Conservation (phyloP, 2,888 invertebrate species). For the Rhagonycha fulva region DNA sequence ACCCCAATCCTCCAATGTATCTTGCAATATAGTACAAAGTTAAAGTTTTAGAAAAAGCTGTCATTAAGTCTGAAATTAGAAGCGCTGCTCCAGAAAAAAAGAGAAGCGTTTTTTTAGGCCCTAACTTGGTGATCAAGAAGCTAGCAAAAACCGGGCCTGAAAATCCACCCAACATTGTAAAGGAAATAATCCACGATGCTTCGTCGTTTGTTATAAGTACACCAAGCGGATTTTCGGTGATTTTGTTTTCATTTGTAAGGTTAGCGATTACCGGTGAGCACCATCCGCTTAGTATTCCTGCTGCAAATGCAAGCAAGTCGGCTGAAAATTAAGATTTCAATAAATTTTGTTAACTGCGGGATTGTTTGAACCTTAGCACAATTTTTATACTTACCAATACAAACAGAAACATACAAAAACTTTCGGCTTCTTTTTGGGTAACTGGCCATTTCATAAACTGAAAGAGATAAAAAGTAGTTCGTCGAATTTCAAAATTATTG, state of each 20-base stretch:
- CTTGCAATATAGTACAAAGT: too few relatives aligned
- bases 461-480: too few relatives aligned
- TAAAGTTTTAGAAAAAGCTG: too few relatives aligned
- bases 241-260: conserved; percentile 36
- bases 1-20: too few relatives aligned
- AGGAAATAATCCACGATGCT: conserved; percentile 59
- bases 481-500: too few relatives aligned
- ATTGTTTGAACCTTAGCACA: too few relatives aligned
- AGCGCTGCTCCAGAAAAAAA: conserved; percentile 47
- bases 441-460: too few relatives aligned
- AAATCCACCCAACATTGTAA: conserved; percentile 57
- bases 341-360: too few relatives aligned
- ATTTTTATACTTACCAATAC: too few relatives aligned
- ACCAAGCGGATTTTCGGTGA: conserved; percentile 42
- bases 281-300: conserved; percentile 56
- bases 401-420: too few relatives aligned
- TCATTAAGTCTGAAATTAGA: too few relatives aligned
- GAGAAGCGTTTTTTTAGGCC: conserved; percentile 66
- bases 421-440: too few relatives aligned
- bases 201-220: conserved; percentile 48
- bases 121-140: conserved; percentile 64
- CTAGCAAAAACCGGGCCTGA: conserved; percentile 72
- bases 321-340: conserved; percentile 43
- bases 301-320: conserved; percentile 51
- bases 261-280: conserved; percentile 45